Evolutionary conservation across 2,888 invertebrate genomes (phyloP).

Genomic region (Iselma pallidipennis): DNA sequence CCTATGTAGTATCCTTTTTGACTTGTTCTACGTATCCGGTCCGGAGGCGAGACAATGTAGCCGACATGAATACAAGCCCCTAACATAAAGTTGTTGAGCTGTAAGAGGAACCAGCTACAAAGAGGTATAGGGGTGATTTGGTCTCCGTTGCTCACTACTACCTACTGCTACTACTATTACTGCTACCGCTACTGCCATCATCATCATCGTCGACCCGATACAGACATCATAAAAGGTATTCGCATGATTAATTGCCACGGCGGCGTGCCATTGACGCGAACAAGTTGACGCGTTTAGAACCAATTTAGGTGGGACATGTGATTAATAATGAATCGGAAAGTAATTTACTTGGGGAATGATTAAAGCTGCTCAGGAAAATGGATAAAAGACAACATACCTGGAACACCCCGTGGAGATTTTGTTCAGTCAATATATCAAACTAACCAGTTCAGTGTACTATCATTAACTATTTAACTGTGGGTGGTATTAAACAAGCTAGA

Average conservation of each 20-base stretch:
- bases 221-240: slow-evolving; percentile 37
- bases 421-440: no score
- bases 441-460: no score
- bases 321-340: slow-evolving; percentile 21
- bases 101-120: no score
- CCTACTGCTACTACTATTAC: neutral
- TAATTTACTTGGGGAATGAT: slow-evolving; percentile 9
- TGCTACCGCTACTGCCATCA: neutral
- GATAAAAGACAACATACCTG: no score
- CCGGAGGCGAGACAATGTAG: slow-evolving; percentile 46
- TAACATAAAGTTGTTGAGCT: slow-evolving; percentile 4
- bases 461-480: no score
- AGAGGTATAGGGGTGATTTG: neutral
- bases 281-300: slow-evolving; percentile 40
- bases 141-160: neutral
- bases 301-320: slow-evolving; percentile 29
- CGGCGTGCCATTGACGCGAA: slow-evolving; percentile 35
- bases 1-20: slow-evolving; percentile 35
- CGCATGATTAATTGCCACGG: slow-evolving; percentile 40
- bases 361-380: neutral
- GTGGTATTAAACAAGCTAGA: no score
- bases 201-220: slow-evolving; percentile 12
- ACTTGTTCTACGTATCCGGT: slow-evolving; percentile 47
- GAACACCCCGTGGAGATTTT: no score
- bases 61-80: slow-evolving; percentile 33